Conservation (phyloP, 1,140 invertebrate genomes). For the Tetramorium simillimum region DNA sequence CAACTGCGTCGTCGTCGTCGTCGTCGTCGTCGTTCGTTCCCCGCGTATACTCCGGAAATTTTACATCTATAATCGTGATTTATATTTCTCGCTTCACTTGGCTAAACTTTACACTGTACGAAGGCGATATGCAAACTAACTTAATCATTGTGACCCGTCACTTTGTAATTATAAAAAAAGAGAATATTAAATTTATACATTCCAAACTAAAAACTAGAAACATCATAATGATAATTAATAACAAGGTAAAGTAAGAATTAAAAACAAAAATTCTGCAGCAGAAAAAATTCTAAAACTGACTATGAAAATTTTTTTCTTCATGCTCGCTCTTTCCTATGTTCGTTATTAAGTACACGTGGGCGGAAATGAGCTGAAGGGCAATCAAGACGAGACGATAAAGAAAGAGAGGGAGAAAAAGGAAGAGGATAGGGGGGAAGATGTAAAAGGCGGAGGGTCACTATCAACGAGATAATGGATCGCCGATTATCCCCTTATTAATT, state of each 20-base stretch:
- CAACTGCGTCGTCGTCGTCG: slow-evolving; percentile 4
- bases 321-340: background rate
- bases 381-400: background rate
- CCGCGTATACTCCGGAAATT: background rate
- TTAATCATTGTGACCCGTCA: background rate
- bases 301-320: background rate
- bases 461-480: slow-evolving; percentile 58
- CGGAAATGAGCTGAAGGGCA: slow-evolving; percentile 64
- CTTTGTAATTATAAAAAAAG: background rate
- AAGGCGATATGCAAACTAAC: background rate
- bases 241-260: background rate
- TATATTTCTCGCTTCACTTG: background rate
- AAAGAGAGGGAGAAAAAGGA: background rate
- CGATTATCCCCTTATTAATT: slow-evolving; percentile 73
- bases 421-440: background rate
- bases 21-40: slow-evolving; percentile 10
- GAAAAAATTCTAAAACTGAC: slow-evolving; percentile 9
- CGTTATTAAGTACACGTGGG: slow-evolving; percentile 64
- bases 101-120: background rate
- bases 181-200: background rate
- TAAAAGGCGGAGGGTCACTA: slow-evolving; percentile 41
- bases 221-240: background rate
- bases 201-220: background rate
- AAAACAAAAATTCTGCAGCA: background rate
- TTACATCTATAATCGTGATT: slow-evolving; percentile 32